Evolutionary conservation across 2,797 vertebrate genomes (phyloP).

Genomic region (Bradypodion pumilum): DNA sequence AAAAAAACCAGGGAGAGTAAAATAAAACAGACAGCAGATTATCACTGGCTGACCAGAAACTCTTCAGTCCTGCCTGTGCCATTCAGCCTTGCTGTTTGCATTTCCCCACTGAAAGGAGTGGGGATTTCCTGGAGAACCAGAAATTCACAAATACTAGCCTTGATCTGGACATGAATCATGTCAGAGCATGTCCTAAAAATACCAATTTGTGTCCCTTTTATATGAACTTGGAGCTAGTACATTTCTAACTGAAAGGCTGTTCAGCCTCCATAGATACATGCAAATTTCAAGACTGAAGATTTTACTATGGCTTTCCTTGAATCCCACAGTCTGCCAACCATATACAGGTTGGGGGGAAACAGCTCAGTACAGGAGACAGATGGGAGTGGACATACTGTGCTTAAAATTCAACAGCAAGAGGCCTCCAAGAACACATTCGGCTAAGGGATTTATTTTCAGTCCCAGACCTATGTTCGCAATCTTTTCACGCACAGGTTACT

Average conservation of each 20-base stretch:
- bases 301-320: neutral
- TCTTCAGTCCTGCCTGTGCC: too few relatives aligned
- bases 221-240: too few relatives aligned
- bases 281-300: neutral
- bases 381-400: neutral
- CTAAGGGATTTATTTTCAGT: neutral
- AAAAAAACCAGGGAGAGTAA: too few relatives aligned
- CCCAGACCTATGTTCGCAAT: neutral
- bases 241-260: neutral
- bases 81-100: too few relatives aligned
- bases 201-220: too few relatives aligned
- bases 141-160: too few relatives aligned
- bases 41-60: too few relatives aligned
- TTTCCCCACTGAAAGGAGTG: too few relatives aligned
- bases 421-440: neutral
- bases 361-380: neutral
- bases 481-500: neutral
- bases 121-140: too few relatives aligned
- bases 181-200: too few relatives aligned
- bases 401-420: neutral
- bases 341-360: neutral
- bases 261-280: neutral
- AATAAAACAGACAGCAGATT: too few relatives aligned
- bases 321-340: neutral
- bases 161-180: too few relatives aligned